These are phyloP conservation scores for Brienomyrus longianalis DNA, from an alignment of 2,113 vertebrate species.

Conservation along the genomic window DNA sequence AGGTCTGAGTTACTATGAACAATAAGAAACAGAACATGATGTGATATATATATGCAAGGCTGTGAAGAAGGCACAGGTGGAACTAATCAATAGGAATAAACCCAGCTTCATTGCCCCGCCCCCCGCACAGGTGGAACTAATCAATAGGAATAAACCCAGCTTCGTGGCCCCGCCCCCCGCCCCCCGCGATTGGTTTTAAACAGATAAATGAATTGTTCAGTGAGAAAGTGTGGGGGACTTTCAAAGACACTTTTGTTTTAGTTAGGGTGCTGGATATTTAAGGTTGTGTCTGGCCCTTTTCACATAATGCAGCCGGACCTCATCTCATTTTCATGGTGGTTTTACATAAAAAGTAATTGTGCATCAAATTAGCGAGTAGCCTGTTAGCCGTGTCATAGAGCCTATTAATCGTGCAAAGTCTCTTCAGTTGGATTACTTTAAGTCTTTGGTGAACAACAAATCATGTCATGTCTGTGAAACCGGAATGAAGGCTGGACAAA, in stretches of 20 bases:
- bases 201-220: background rate
- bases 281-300: background rate
- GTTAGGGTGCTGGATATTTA: background rate
- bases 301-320: background rate
- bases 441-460: background rate
- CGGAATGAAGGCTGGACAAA: background rate
- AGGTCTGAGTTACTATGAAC: background rate
- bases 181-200: background rate
- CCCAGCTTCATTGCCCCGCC: background rate
- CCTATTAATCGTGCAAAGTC: background rate
- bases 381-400: background rate
- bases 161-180: background rate
- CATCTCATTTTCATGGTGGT: background rate
- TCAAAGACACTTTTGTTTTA: background rate
- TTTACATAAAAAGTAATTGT: background rate
- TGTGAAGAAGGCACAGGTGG: background rate
- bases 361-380: background rate
- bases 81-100: background rate
- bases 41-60: background rate
- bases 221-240: background rate
- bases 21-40: background rate
- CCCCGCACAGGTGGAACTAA: background rate
- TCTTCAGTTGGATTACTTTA: background rate
- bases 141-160: background rate
- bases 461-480: background rate